Evolutionary conservation across 1,140 invertebrate species (phyloP).

Genomic region (Apolygus lucorum): DNA sequence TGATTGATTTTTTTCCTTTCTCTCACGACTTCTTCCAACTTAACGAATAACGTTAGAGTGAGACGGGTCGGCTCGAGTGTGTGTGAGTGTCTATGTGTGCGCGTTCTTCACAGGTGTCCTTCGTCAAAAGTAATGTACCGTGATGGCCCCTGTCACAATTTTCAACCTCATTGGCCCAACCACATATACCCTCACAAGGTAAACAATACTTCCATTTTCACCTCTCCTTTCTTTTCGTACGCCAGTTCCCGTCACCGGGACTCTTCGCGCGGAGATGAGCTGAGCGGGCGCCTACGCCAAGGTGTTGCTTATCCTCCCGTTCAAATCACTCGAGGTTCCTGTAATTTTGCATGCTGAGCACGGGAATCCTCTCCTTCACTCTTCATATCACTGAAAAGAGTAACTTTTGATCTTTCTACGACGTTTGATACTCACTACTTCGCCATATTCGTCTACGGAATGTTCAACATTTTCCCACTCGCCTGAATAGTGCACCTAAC

Average conservation of each 20-base stretch:
- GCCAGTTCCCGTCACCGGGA: background rate
- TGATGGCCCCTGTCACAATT: slow-evolving; percentile 29
- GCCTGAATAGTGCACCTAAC: no score
- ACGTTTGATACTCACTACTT: background rate
- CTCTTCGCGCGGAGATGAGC: background rate
- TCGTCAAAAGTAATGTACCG: slow-evolving; percentile 19
- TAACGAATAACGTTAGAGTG: background rate
- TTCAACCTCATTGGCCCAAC: slow-evolving; percentile 31
- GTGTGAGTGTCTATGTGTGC: background rate
- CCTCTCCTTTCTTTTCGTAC: background rate
- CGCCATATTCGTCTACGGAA: no score
- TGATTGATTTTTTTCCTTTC: slow-evolving; percentile 8
- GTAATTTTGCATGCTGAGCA: slow-evolving; percentile 3
- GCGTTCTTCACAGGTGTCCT: background rate
- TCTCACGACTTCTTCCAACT: background rate
- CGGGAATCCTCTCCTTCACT: background rate
- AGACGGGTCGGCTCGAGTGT: background rate
- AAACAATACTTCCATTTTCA: slow-evolving; percentile 4
- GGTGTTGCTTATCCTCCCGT: background rate
- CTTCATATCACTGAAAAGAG: background rate
- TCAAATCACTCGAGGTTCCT: slow-evolving; percentile 20
- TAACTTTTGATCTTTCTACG: background rate
- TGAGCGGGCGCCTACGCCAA: background rate
- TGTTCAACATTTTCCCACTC: no score
- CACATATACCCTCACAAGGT: slow-evolving; percentile 34